phyloP scores from a whole-genome alignment of 2,888 invertebrate species.

The Ophion ventricosus region DNA sequence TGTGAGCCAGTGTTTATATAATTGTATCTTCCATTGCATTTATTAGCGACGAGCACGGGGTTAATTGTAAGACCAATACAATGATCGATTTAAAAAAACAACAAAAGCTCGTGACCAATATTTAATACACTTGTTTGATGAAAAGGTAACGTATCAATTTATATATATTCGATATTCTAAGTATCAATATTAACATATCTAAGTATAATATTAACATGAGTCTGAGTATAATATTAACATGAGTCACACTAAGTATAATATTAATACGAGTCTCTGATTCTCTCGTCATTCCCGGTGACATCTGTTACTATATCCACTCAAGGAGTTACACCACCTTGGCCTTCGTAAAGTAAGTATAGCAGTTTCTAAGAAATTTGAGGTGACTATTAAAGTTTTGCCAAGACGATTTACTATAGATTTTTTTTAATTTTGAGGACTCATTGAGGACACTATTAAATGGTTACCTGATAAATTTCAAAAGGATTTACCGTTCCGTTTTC shows the following conservation, averaged over 20 bases:
- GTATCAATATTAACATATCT: neutral
- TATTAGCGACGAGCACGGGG: neutral
- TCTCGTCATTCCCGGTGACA: constrained; percentile 52
- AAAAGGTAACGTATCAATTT: neutral
- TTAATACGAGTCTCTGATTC: constrained; percentile 1
- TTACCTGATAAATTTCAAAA: too few species aligned
- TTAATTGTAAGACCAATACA: neutral
- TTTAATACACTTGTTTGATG: neutral
- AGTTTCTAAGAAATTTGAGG: too few species aligned
- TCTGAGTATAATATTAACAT: too few species aligned
- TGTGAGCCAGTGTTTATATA: neutral
- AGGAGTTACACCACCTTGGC: too few species aligned
- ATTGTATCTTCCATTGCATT: neutral
- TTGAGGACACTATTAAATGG: too few species aligned
- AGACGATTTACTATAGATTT: too few species aligned
- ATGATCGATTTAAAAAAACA: neutral
- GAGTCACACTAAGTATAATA: too few species aligned
- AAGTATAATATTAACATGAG: too few species aligned
- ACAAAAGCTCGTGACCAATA: neutral
- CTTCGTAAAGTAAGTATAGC: too few species aligned
- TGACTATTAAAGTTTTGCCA: too few species aligned
- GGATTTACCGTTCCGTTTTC: too few species aligned
- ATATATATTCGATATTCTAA: neutral
- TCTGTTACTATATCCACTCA: constrained; percentile 51
- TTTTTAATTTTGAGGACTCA: too few species aligned